Conservation (phyloP, 2,113 vertebrate genomes). For the Alaudala cheleensis region DNA sequence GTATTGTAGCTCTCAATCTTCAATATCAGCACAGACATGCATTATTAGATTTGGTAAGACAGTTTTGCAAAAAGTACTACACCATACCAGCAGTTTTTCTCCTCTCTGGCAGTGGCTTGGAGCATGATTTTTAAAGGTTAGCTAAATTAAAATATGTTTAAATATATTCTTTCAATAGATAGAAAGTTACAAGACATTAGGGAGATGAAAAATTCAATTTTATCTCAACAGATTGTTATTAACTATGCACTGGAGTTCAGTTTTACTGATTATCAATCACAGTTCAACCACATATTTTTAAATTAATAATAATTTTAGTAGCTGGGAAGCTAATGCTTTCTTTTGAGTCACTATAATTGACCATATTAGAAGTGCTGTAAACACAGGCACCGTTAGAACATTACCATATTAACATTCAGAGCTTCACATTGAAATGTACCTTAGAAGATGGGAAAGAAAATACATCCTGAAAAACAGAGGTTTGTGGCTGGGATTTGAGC, state of each 20-base stretch:
- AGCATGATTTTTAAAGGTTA: conserved; percentile 6
- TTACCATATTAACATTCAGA: neutral
- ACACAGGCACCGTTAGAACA: neutral
- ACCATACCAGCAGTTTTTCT: neutral
- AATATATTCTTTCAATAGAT: neutral
- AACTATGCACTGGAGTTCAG: neutral
- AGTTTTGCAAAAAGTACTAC: conserved; percentile 1
- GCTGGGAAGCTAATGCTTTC: neutral
- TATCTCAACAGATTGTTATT: neutral
- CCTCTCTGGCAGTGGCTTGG: neutral
- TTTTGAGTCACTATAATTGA: neutral
- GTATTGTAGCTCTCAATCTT: conserved; percentile 34
- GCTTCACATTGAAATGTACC: neutral
- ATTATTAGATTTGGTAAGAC: conserved; percentile 5
- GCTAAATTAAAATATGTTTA: conserved; percentile 16
- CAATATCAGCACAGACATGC: neutral
- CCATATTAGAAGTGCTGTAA: neutral
- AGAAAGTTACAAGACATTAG: neutral
- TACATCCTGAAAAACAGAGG: neutral
- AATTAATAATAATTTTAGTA: neutral
- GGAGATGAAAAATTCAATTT: neutral
- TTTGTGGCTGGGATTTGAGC: neutral
- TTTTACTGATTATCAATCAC: neutral
- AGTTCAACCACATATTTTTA: neutral
- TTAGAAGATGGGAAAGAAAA: neutral